phyloP scores from a whole-genome alignment of 2,113 vertebrate genomes.

The Strix aluco region DNA sequence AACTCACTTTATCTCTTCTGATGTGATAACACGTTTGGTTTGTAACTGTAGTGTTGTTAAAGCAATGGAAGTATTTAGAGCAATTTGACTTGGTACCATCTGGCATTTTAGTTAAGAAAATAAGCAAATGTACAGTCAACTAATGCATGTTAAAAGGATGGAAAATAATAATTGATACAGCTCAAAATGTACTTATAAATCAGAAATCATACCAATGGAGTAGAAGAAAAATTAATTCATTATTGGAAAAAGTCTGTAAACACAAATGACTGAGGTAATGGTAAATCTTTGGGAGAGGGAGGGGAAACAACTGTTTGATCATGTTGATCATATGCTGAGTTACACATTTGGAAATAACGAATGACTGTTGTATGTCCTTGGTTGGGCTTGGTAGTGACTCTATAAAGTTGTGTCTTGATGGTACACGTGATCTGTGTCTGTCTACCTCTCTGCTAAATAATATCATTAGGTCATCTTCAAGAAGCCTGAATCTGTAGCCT shows the following conservation, averaged over 20 bases:
- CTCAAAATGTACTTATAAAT: neutral
- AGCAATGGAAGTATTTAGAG: neutral
- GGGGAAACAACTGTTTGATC: neutral
- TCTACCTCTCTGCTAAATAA: neutral
- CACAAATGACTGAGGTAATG: neutral
- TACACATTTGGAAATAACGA: neutral
- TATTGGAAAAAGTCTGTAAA: neutral
- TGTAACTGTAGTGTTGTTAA: neutral
- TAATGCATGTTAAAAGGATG: neutral
- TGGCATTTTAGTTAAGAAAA: neutral
- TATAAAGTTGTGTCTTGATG: neutral
- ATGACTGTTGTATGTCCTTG: neutral
- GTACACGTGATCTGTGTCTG: neutral
- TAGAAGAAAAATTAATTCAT: neutral
- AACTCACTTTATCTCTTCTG: neutral
- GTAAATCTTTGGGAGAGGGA: neutral
- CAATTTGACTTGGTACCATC: neutral
- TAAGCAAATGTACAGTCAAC: neutral
- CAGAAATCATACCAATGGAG: neutral
- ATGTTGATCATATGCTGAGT: neutral
- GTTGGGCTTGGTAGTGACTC: neutral
- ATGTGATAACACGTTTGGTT: neutral
- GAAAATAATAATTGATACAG: neutral
- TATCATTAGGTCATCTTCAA: neutral
- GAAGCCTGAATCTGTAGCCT: neutral